Evolutionary conservation across 2,797 vertebrate species (phyloP).

Genomic region (Danio albolineatus): DNA sequence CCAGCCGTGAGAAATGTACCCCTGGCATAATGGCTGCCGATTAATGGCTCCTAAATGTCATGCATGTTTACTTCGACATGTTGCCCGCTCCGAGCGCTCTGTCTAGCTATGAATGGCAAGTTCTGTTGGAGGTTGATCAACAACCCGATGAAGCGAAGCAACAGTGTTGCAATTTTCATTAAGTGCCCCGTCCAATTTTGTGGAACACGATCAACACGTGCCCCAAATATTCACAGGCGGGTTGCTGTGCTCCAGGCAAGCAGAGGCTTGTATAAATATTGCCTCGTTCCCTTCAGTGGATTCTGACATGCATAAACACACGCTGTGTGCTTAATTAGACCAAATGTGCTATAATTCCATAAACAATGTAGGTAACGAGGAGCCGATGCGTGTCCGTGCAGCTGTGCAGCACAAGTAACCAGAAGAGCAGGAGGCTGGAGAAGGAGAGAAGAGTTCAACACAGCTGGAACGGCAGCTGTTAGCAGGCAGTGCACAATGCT

Average conservation of each 20-base stretch:
- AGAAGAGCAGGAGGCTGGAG: slow-evolving; percentile 71
- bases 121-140: slow-evolving; percentile 54
- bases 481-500: slow-evolving; percentile 43
- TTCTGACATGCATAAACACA: slow-evolving; percentile 49
- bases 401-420: slow-evolving; percentile 74
- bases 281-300: slow-evolving; percentile 48
- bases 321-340: slow-evolving; percentile 56
- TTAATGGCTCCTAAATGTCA: slow-evolving; percentile 68
- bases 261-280: slow-evolving; percentile 52
- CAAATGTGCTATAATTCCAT: slow-evolving; percentile 54
- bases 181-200: slow-evolving; percentile 50
- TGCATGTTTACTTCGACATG: slow-evolving; percentile 64
- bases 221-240: slow-evolving; percentile 43
- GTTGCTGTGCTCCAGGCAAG: slow-evolving; percentile 27
- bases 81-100: slow-evolving; percentile 23
- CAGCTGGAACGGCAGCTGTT: slow-evolving; percentile 66
- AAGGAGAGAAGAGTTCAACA: slow-evolving; percentile 67
- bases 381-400: slow-evolving; percentile 59
- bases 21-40: slow-evolving; percentile 68
- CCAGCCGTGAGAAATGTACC: slow-evolving; percentile 71
- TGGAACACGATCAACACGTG: slow-evolving; percentile 45
- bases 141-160: slow-evolving; percentile 50
- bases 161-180: slow-evolving; percentile 57
- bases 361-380: slow-evolving; percentile 51
- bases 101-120: slow-evolving; percentile 34